These are phyloP conservation scores for Tetramorium parvispinum DNA, from an alignment of 1,140 invertebrate genomes.

Conservation along the genomic window DNA sequence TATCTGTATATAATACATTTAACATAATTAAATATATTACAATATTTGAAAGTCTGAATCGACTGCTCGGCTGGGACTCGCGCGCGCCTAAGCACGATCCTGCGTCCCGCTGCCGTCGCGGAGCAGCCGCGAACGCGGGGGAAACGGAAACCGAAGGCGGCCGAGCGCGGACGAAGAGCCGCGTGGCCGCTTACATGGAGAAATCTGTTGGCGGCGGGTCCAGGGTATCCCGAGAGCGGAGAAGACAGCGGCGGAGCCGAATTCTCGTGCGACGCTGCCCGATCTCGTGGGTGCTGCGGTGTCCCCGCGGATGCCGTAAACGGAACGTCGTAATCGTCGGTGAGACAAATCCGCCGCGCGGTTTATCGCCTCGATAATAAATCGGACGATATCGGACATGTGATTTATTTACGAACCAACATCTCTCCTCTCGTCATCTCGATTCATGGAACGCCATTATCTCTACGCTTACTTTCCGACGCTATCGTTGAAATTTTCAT, in stretches of 20 bases:
- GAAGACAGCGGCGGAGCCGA: background rate
- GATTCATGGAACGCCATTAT: conserved; percentile 9
- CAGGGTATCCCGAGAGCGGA: conserved; percentile 26
- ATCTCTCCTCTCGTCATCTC: background rate
- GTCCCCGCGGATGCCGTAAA: too few relatives aligned
- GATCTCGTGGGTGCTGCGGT: background rate
- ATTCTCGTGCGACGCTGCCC: background rate
- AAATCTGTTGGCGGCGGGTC: conserved; percentile 51
- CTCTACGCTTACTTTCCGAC: background rate
- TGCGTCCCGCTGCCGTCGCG: background rate
- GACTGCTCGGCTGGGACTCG: background rate
- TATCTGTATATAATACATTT: too few relatives aligned
- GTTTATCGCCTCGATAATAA: conserved; percentile 5
- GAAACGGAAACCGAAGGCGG: conserved; percentile 31
- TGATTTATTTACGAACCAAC: conserved; percentile 16
- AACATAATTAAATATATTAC: too few relatives aligned
- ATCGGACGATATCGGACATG: background rate
- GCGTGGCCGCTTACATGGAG: conserved; percentile 31
- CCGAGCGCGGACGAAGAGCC: conserved; percentile 56
- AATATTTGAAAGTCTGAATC: too few relatives aligned
- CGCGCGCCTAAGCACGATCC: conserved; percentile 17
- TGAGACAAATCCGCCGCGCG: background rate
- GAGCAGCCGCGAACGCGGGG: background rate
- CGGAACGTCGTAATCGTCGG: background rate
- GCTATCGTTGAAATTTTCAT: conserved; percentile 17